A percentile compares a stretch with the other conserved stretches of the same genome.
phyloP scores from a whole-genome alignment of 1,140 invertebrate species.

The Drosophila nebulosa region DNA sequence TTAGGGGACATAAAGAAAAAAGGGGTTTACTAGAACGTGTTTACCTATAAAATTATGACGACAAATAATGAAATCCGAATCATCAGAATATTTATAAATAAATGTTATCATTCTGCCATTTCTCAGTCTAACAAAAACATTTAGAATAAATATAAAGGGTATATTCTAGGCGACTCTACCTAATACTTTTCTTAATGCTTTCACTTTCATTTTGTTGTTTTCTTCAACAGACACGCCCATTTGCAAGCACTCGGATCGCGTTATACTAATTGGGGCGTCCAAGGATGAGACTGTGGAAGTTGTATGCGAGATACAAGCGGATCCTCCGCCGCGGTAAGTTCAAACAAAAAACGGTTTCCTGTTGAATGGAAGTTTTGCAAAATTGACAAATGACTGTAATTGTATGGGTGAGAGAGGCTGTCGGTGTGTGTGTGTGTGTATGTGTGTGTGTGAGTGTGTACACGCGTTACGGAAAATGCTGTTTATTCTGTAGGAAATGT shows the following conservation, averaged over 20 bases:
- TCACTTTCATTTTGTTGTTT: slow-evolving; percentile 10
- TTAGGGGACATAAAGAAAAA: no score
- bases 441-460: slow-evolving; percentile 17
- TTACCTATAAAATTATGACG: no score
- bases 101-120: no score
- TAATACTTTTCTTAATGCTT: not conserved
- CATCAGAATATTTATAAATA: no score
- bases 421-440: slow-evolving; percentile 10
- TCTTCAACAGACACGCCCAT: slow-evolving; percentile 87
- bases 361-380: slow-evolving; percentile 69
- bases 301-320: slow-evolving; percentile 92
- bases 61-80: no score
- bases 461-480: slow-evolving; percentile 54
- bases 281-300: slow-evolving; percentile 91
- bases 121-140: no score
- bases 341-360: slow-evolving; percentile 56
- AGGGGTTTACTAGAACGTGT: no score
- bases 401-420: slow-evolving; percentile 27
- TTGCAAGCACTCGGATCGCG: slow-evolving; percentile 87
- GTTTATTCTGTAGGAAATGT: slow-evolving; percentile 70
- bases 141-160: no score
- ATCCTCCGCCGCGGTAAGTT: slow-evolving; percentile 87
- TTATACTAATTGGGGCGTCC: slow-evolving; percentile 91
- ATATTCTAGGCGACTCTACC: not conserved
- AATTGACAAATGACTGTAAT: slow-evolving; percentile 76